A percentile compares a stretch with the other conserved stretches of the same genome.
Evolutionary conservation across 1,140 invertebrate genomes (phyloP).

Genomic region (Pollicipes pollicipes): DNA sequence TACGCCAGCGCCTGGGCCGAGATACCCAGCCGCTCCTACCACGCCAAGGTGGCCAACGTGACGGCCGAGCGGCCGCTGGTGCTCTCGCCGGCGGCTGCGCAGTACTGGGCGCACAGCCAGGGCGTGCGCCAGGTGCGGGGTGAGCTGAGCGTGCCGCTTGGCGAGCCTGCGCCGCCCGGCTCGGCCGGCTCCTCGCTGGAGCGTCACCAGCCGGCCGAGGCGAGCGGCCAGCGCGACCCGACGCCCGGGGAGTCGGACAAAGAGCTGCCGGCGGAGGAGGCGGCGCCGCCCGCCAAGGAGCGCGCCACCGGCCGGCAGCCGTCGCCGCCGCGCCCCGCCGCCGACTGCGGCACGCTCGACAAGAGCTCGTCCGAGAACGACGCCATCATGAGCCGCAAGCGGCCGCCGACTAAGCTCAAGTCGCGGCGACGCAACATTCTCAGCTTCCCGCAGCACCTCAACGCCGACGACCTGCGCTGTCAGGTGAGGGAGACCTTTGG

Average conservation of each 20-base stretch:
- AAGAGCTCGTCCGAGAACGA: conserved; percentile 29
- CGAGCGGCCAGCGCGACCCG: not conserved
- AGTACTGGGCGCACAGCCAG: not conserved
- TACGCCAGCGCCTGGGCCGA: not conserved
- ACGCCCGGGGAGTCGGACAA: not conserved
- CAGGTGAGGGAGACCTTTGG: conserved; percentile 31
- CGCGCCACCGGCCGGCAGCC: not conserved
- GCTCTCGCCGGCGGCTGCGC: not conserved
- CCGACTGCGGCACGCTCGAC: conserved; percentile 29
- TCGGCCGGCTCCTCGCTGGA: not conserved
- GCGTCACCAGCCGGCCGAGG: not conserved
- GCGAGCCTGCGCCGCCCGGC: not conserved
- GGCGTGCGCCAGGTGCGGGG: not conserved
- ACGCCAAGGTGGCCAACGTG: not conserved
- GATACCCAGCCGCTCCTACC: not conserved
- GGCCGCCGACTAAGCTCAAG: conserved; percentile 27
- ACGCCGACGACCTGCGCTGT: conserved; percentile 41
- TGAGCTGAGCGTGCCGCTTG: not conserved
- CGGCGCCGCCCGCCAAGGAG: not conserved
- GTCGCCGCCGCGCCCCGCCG: conserved; percentile 5
- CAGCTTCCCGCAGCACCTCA: conserved; percentile 39
- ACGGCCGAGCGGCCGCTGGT: not conserved
- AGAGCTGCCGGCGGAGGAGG: not conserved
- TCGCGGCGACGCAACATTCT: conserved; percentile 29
- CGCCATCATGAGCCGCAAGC: conserved; percentile 19